Evolutionary conservation across 2,888 invertebrate genomes (phyloP).

Genomic region (Amphipoea lucens): DNA sequence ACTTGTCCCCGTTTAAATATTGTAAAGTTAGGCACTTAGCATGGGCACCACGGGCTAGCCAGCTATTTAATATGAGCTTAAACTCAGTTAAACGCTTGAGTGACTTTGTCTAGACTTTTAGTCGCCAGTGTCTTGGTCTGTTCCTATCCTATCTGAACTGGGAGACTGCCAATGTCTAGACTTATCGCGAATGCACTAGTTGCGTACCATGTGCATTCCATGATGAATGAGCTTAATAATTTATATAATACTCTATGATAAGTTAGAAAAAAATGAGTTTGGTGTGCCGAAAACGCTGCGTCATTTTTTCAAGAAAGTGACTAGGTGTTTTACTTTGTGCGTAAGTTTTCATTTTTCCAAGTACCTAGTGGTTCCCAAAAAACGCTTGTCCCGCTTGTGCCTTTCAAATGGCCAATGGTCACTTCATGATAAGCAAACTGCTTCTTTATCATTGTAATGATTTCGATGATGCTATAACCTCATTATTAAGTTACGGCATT

Average conservation of each 20-base stretch:
- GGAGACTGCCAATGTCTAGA: conserved; percentile 49
- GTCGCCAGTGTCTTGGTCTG: conserved; percentile 51
- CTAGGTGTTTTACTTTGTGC: not conserved
- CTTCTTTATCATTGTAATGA: not conserved
- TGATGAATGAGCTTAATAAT: not conserved
- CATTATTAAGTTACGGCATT: not conserved
- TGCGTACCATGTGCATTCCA: conserved; percentile 6
- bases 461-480: not conserved
- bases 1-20: conserved; percentile 29
- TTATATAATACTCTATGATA: not conserved
- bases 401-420: not conserved
- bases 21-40: conserved; percentile 8
- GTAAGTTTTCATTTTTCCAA: not conserved
- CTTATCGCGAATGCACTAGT: conserved; percentile 11
- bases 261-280: not conserved
- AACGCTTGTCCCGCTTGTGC: not conserved
- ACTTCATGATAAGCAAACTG: not conserved
- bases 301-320: not conserved
- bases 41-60: conserved; percentile 17
- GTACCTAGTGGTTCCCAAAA: not conserved
- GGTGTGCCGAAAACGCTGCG: not conserved
- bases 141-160: conserved; percentile 37
- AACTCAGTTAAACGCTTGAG: conserved; percentile 48
- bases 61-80: conserved; percentile 51
- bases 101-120: conserved; percentile 62